Evolutionary conservation across 2,888 invertebrate genomes (phyloP), one percentile per base, ranked within the genome.

Genomic region (Theretra japonica): DNA sequence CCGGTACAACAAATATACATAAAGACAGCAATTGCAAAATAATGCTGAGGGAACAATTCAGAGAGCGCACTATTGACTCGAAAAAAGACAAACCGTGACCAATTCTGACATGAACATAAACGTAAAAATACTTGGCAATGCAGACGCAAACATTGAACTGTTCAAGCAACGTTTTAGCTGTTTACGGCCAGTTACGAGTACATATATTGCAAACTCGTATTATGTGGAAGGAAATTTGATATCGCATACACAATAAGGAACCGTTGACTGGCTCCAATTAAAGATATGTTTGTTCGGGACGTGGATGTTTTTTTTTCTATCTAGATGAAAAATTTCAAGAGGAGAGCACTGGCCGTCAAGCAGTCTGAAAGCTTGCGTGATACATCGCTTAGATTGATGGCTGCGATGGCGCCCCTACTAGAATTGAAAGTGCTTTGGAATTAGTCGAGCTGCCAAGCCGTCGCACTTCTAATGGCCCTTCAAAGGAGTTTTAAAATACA

Each of bases 1-100:
- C 91, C 83, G 82, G 75, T 84, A 89, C 89, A 89, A 90, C 91
- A 90, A 91, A 86, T 80, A 85, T 77, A 83, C 77, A 82, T 84
- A 87, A 85, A 85, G 81, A 85, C 82, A 82, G 84, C 86, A 84
- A 88, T 90, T 90, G 88, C 88, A 87, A 87, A 90, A 90, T 87
- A 86, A 87, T 83, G 80, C 84, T 76, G 79, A 80, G 65, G 62
- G 53, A 70, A 70, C 65, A 70, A 70, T 65, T 62, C 30, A 65
- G 33, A 19, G 56, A 17, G 60, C 6, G n/a, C n/a, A n/a, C 53
- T 5, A n/a, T 53, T 53, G 19, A 41, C 15, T 65, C 23, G 48
- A 41, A 48, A 60, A 60, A 28, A 21, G 11, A 41, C 48, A 23
- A 60, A 30, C 17, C 53, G n/a, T 41, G 21, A 62, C 41, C 23